Evolutionary conservation across 2,797 vertebrate species (phyloP).

Genomic region (Sebastes itinus): DNA sequence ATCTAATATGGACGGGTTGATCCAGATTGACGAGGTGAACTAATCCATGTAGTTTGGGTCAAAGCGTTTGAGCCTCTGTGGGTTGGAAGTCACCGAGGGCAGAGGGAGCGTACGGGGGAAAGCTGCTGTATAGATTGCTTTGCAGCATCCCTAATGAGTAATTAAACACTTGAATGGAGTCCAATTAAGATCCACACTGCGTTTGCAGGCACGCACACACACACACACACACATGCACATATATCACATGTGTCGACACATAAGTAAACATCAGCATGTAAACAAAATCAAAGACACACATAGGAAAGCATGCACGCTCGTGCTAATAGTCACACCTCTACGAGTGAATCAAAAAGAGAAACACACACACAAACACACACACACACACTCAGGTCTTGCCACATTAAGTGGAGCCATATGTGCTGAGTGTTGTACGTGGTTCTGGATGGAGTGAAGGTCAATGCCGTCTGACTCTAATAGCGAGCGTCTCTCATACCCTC

Average conservation of each 20-base stretch:
- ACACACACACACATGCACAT: background rate
- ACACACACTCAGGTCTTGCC: conserved; percentile 20
- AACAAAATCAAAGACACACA: conserved; percentile 48
- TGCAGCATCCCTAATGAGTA: conserved; percentile 78
- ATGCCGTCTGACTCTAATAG: conserved; percentile 36
- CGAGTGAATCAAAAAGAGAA: conserved; percentile 15
- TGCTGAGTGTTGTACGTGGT: conserved; percentile 39
- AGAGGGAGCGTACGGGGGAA: conserved; percentile 26
- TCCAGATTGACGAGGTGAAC: conserved; percentile 79
- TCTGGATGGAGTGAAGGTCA: conserved; percentile 70
- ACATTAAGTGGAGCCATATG: conserved; percentile 62
- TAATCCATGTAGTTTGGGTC: conserved; percentile 78
- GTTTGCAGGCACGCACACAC: conserved; percentile 16
- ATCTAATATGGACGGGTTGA: conserved; percentile 65
- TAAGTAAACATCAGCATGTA: conserved; percentile 52
- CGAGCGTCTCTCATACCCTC: conserved; percentile 9
- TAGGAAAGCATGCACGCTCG: conserved; percentile 1
- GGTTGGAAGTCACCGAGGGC: conserved; percentile 55
- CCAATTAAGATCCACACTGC: conserved; percentile 71
- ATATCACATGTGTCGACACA: background rate
- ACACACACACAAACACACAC: background rate
- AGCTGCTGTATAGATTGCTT: conserved; percentile 70
- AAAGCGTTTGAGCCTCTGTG: conserved; percentile 62
- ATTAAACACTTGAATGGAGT: conserved; percentile 81
- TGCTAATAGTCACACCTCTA: conserved; percentile 19